Evolutionary conservation across 2,888 invertebrate species (phyloP), one percentile per base, ranked within the genome.

Genomic region (Drosophila meridionalis): DNA sequence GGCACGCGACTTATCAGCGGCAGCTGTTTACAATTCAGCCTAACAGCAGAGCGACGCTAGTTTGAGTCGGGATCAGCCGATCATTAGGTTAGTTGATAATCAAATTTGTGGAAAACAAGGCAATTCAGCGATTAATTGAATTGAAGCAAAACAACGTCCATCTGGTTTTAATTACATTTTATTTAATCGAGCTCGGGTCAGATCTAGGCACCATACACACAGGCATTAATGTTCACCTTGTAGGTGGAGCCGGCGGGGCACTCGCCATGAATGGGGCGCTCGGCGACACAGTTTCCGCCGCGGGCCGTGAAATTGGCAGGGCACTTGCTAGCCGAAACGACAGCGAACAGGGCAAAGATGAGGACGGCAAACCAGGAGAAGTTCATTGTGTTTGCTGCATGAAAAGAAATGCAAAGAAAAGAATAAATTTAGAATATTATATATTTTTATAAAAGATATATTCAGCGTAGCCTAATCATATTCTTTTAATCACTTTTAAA

Each of bases 201-300:
- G 9, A 28, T n/a, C 12, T 53, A 20, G 26, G 32, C 34, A 6
- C 48, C 30, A 11, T 87, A 84, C 26, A 92, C 91, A 74, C 93
- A 93, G 60, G 89, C 91, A 76, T 93, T 92, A 7, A 87, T 56
- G 14, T 79, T 90, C 6, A 80, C 1, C 40, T 78, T 83, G 53
- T 89, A 92, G 62, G 68, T 57, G 3, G 92, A 93, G 4, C 79
- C 74, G 0, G n/a, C 2, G 9, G 93, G 92, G 56, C 93, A 93
- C 26, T 86, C 86, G 12, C 93, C 93, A 36, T 72, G 89, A 63
- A 93, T 83, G 53, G 91, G 83, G n/a, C 93, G 92, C 2, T 87
- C 66, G 0, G 80, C 38, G 0, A 82, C 70, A 64, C 93, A 93
- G 4, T 61, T 32, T 4, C 58, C 69, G 1, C 70, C 68, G 2